Evolutionary conservation across 2,797 vertebrate genomes (phyloP), one percentile per base, ranked within the genome.

Genomic region (Hippocampus kuda): DNA sequence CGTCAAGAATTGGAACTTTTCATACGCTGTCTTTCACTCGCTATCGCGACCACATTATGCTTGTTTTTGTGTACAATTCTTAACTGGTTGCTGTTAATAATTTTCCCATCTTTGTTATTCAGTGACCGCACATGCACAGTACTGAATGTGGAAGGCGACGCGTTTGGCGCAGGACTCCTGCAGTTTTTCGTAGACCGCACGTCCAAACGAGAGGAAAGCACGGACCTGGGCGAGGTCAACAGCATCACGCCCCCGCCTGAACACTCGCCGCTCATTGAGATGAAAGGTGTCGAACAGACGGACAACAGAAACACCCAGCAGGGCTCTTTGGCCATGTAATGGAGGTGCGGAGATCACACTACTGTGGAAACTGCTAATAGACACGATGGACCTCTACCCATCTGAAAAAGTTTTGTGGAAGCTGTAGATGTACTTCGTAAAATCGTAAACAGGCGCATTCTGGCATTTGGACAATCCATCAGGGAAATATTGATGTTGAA

Each of bases 101-200:
- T 27, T 59, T 59, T 57, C 13, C 26, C n/a, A 0, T 67, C 22
- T 1, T 66, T 38, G 69, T 61, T 59, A 51, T 73, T 24, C 70
- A 95, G 94, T 7, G 95, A 97, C 79, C 93, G 95, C 16, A 94
- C 91, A 18, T 97, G 95, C 83, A 97, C 95, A 0, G 65, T 95
- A 46, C 72, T 97, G 77, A 97, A 97, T 0, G 94, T 97, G 66
- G 94, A 96, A 78, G 93, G 95, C 0, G 95, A 96, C 0, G 94
- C 94, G 0, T 94, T 92, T 1, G 94, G 94, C 0, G 94, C 95
- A 0, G 95, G 94, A 0, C 89, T 97, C 26, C 83, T 97, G 75
- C 95, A 97, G 69, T 44, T 70, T 73, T 94, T 91, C 0, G 81
- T 90, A 9, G 93, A 97, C 69, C 89, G 86, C 5, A 69, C 66